phyloP scores from a whole-genome alignment of 2,113 vertebrate genomes.

The Misgurnus mizolepis region DNA sequence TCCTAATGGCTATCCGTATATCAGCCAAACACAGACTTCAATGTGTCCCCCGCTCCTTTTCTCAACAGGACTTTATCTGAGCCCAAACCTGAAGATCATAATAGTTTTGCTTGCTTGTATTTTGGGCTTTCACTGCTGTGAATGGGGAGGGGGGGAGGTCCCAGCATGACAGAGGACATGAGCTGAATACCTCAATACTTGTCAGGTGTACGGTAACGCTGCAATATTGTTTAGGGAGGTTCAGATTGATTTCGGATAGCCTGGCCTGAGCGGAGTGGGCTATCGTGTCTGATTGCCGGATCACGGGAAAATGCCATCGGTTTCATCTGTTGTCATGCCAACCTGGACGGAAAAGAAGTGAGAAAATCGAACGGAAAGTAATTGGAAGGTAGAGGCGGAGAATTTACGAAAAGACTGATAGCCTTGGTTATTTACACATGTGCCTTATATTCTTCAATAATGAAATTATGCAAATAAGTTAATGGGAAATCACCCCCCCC shows the following conservation, averaged over 20 bases:
- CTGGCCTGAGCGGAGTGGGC: slow-evolving; percentile 78
- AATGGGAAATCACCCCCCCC: too few relatives aligned
- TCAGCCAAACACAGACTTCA: slow-evolving; percentile 37
- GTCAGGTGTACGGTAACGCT: slow-evolving; percentile 89
- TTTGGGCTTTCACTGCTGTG: slow-evolving; percentile 63
- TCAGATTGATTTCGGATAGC: slow-evolving; percentile 85
- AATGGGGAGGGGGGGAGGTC: slow-evolving; percentile 66
- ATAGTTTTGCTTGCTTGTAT: slow-evolving; percentile 10
- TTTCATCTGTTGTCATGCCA: slow-evolving; percentile 88
- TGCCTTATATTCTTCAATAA: too few relatives aligned
- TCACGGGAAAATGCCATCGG: slow-evolving; percentile 82
- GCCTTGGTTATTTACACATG: neutral
- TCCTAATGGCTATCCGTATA: slow-evolving; percentile 38
- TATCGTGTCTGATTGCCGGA: slow-evolving; percentile 81
- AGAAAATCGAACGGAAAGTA: neutral
- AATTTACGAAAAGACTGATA: neutral
- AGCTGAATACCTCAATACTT: slow-evolving; percentile 77
- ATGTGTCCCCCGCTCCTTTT: slow-evolving; percentile 47
- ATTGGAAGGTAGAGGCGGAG: slow-evolving; percentile 16
- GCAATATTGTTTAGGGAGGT: slow-evolving; percentile 85
- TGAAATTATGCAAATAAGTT: too few relatives aligned
- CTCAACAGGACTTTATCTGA: slow-evolving; percentile 43
- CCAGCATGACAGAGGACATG: slow-evolving; percentile 67
- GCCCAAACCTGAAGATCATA: slow-evolving; percentile 14
- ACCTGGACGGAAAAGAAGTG: slow-evolving; percentile 68